Base-by-base conservation (phyloP, 1,140 invertebrate genomes). In the Sipha flava region DNA sequence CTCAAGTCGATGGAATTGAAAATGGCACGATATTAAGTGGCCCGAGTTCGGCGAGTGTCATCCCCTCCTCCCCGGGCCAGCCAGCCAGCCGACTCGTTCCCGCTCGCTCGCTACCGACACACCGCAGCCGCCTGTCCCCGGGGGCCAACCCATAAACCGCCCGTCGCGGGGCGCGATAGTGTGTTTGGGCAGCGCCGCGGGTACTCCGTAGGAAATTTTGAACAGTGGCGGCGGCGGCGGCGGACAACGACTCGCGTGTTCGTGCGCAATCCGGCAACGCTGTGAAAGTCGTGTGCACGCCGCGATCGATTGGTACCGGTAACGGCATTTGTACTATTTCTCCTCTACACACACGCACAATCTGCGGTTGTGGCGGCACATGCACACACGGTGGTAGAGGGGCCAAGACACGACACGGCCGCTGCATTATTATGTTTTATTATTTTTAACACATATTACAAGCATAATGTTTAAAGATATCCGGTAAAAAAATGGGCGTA, bases 101-200 rank as follows among this genome's bases (percentile, higher is more conserved):
- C 80, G 79, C 82, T 82, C n/a, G n/a, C n/a, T n/a, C n/a, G n/a
- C n/a, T n/a, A n/a, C n/a, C n/a, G n/a, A n/a, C n/a, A n/a, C n/a
- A n/a, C n/a, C n/a, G 83, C 82, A 62, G 80, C 82, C 83, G 81
- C 82, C 82, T 82, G 82, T 82, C 83, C 83, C 81, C 81, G 66
- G 81, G 66, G 66, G 66, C 66, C 40, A 26, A 52, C 45, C 70
- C 70, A 34, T n/a, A 82, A 82, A 83, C 82, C 54, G 49, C 64
- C 40, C 37, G 57, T 21, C n/a, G 49, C 37, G 54, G 54, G 49
- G 5, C 49, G 77, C 34, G n/a, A 45, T 59, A 34, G 59, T 49
- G 59, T 49, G 64, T 12, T 52, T 66, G 68, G 82, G 79, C 59
- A 73, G 62, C 49, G 81, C 62, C 49, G 34, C 23, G 10, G 68